These are phyloP conservation scores for Atta texana DNA, from an alignment of 1,140 invertebrate genomes.

Conservation along the genomic window DNA sequence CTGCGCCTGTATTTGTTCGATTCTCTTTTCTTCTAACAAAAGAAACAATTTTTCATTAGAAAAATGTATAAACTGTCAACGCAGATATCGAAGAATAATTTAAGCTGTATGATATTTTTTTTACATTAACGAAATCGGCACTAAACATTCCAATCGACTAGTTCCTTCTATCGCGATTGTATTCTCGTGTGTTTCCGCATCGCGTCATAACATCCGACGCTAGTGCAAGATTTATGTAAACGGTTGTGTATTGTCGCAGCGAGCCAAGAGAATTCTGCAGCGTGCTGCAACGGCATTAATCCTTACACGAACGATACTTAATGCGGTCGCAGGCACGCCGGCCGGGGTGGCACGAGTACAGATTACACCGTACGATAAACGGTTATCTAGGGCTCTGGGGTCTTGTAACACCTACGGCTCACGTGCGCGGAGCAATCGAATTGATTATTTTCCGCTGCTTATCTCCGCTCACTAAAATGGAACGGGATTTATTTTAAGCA, in stretches of 20 bases:
- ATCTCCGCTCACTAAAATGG: conserved; percentile 38
- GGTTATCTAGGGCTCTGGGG: conserved; percentile 41
- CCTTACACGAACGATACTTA: conserved; percentile 47
- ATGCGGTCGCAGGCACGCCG: conserved; percentile 9
- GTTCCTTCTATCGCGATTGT: neutral
- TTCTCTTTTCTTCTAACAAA: neutral
- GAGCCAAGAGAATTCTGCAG: conserved; percentile 41
- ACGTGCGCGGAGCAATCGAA: conserved; percentile 41
- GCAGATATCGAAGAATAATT: neutral
- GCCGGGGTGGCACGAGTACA: neutral
- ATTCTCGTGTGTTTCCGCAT: conserved; percentile 35
- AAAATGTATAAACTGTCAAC: neutral
- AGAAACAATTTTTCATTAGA: neutral
- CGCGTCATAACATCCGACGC: neutral
- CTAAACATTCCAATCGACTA: neutral
- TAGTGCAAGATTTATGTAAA: conserved; percentile 44
- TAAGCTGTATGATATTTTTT: neutral
- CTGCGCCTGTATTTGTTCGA: neutral
- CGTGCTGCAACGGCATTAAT: conserved; percentile 36
- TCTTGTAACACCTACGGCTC: conserved; percentile 33
- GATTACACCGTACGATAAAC: conserved; percentile 46
- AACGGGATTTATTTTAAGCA: conserved; percentile 48
- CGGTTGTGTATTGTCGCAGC: neutral
- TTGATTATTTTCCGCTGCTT: conserved; percentile 59
- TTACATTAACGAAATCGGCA: neutral